phyloP scores from a whole-genome alignment of 2,888 invertebrate genomes.

The Corbicula japonica region DNA sequence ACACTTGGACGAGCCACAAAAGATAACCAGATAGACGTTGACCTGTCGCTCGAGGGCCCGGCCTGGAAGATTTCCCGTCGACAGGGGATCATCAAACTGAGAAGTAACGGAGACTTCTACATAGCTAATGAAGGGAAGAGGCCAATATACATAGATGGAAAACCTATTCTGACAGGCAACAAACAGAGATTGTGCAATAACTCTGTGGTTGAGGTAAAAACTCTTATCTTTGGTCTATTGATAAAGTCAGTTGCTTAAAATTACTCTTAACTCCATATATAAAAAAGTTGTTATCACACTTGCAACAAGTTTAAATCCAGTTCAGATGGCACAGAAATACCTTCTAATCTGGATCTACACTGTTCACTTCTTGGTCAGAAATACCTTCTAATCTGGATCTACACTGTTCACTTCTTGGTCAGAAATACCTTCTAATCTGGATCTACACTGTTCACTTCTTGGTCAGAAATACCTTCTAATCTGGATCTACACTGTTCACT shows the following conservation, averaged over 20 bases:
- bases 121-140: constrained; percentile 97
- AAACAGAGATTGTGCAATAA: constrained; percentile 97
- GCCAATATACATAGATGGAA: constrained; percentile 97
- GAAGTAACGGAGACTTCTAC: constrained; percentile 98
- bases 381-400: too few species aligned
- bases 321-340: too few species aligned
- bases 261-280: too few species aligned
- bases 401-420: too few species aligned
- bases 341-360: too few species aligned
- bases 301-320: too few species aligned
- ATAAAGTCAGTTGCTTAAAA: not conserved
- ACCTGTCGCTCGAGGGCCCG: constrained; percentile 96
- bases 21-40: constrained; percentile 96
- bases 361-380: too few species aligned
- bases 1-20: constrained; percentile 96
- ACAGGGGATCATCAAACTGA: constrained; percentile 95
- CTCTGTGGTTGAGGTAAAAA: constrained; percentile 94
- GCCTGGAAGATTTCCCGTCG: constrained; percentile 95
- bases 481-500: too few species aligned
- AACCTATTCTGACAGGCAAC: constrained; percentile 94
- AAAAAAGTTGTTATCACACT: too few species aligned
- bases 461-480: too few species aligned
- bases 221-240: not conserved
- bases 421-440: too few species aligned
- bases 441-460: too few species aligned